phyloP scores from a whole-genome alignment of 2,888 invertebrate species.

The Frankliniella fusca region DNA sequence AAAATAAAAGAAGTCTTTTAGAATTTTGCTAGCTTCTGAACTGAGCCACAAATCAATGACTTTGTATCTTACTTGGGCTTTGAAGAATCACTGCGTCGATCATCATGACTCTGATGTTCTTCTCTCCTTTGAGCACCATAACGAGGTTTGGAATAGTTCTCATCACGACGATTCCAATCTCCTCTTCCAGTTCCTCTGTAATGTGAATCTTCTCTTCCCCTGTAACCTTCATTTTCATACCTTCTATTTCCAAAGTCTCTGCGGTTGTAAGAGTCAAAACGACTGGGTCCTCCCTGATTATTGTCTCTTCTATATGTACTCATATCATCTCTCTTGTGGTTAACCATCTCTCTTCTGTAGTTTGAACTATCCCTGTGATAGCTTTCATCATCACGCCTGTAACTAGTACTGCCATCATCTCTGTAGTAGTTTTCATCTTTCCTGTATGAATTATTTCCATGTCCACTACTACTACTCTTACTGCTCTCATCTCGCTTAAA shows the following conservation, averaged over 20 bases:
- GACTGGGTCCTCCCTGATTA: not conserved
- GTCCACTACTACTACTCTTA: not conserved
- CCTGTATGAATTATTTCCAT: not conserved
- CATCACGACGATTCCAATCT: not conserved
- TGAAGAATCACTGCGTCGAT: not conserved
- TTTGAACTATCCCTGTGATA: not conserved
- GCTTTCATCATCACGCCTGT: not conserved
- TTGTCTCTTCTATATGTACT: not conserved
- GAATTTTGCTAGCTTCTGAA: not conserved
- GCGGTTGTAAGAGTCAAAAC: not conserved
- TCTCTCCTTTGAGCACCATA: not conserved
- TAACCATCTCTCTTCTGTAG: not conserved
- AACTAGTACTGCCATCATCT: not conserved
- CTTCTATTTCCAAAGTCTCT: not conserved
- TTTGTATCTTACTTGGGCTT: not conserved
- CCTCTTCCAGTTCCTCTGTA: not conserved
- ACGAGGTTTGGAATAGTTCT: not conserved
- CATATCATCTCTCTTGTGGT: not conserved
- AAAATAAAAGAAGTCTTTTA: not conserved
- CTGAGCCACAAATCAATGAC: not conserved
- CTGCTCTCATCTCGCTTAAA: not conserved
- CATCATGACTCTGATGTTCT: not conserved
- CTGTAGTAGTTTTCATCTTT: not conserved
- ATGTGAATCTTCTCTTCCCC: not conserved
- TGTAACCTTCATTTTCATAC: not conserved